Conservation (phyloP, 2,797 vertebrate genomes). For the Myotis findleyi region DNA sequence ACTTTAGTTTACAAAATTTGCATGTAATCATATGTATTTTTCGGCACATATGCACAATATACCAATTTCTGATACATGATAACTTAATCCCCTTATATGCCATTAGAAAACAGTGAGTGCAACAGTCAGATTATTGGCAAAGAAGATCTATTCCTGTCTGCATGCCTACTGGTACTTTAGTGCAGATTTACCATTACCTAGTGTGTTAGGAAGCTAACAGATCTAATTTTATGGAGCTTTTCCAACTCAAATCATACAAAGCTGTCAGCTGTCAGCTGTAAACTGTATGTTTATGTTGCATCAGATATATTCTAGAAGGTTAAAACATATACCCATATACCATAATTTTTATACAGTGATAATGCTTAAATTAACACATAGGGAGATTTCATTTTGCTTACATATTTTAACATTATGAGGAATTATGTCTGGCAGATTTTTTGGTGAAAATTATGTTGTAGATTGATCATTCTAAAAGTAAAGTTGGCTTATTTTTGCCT, state of each 20-base stretch:
- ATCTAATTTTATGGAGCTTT: slow-evolving; percentile 65
- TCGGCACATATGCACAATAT: background rate
- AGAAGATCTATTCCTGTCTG: slow-evolving; percentile 12
- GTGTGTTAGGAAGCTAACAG: slow-evolving; percentile 52
- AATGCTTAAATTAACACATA: slow-evolving; percentile 64
- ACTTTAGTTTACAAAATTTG: background rate
- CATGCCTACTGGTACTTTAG: background rate
- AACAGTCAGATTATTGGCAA: slow-evolving; percentile 40
- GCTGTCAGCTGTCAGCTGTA: slow-evolving; percentile 68
- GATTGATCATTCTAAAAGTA: slow-evolving; percentile 56
- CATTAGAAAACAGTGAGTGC: slow-evolving; percentile 4
- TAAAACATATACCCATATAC: slow-evolving; percentile 55
- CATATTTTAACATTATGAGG: slow-evolving; percentile 60
- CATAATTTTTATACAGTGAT: slow-evolving; percentile 57
- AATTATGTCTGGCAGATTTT: slow-evolving; percentile 44
- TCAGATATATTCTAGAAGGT: slow-evolving; percentile 65
- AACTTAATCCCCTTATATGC: background rate
- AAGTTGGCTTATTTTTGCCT: slow-evolving; percentile 39
- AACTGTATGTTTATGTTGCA: slow-evolving; percentile 66
- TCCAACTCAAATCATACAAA: slow-evolving; percentile 64
- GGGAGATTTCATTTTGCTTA: slow-evolving; percentile 72
- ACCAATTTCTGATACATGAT: background rate
- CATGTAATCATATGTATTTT: background rate
- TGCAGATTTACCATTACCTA: slow-evolving; percentile 56
- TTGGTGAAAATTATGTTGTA: slow-evolving; percentile 9